Evolutionary conservation across 2,797 vertebrate species (phyloP).

Genomic region (Lepus townsendii): DNA sequence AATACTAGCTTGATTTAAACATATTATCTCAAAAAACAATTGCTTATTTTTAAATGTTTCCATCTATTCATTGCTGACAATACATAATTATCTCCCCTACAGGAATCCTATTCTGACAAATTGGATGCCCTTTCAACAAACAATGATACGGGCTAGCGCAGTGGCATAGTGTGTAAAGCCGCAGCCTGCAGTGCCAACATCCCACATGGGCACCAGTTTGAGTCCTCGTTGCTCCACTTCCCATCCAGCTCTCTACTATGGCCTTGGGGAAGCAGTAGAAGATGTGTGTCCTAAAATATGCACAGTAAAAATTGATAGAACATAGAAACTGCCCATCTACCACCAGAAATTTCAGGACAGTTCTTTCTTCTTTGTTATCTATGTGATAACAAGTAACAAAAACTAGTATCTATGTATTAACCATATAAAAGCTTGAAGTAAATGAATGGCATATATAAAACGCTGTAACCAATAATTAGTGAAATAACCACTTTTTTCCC

Average conservation of each 20-base stretch:
- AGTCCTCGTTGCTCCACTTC: no score
- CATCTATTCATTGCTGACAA: constrained; percentile 40
- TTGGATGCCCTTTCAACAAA: neutral
- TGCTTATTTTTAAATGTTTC: constrained; percentile 50
- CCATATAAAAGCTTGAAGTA: constrained; percentile 23
- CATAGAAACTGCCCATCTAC: neutral
- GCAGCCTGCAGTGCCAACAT: no score
- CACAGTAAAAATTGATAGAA: neutral
- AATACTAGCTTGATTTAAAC: constrained; percentile 15
- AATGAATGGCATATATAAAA: neutral
- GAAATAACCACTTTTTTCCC: neutral
- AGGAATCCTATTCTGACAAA: constrained; percentile 33
- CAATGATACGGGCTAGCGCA: neutral
- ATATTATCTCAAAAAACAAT: constrained; percentile 13
- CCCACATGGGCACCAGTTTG: no score
- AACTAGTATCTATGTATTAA: neutral
- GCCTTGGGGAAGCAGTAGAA: no score
- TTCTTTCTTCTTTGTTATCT: neutral
- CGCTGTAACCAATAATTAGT: neutral
- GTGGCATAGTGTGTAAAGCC: no score
- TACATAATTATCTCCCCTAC: neutral
- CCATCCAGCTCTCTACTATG: no score
- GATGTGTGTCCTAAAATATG: neutral
- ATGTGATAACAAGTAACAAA: neutral
- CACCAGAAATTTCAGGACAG: neutral